These are phyloP conservation scores for Nautilus pompilius DNA, from an alignment of 1,140 invertebrate genomes.

Conservation along the genomic window DNA sequence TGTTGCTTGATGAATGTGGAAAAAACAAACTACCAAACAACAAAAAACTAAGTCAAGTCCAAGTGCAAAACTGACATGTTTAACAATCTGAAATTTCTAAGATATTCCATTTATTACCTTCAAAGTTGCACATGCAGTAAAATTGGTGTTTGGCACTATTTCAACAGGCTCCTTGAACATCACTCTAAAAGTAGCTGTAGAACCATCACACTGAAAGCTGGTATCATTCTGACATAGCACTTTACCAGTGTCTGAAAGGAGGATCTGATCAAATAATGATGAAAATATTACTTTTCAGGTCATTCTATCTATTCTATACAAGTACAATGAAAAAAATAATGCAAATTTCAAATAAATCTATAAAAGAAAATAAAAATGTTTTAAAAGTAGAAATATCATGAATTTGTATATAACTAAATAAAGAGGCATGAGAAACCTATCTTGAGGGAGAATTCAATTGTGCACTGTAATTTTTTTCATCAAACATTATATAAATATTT, in stretches of 20 bases:
- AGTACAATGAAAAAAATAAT: too few species aligned
- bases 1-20: not conserved
- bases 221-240: constrained; percentile 75
- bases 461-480: too few species aligned
- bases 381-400: constrained; percentile 2
- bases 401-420: too few species aligned
- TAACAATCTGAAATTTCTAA: too few species aligned
- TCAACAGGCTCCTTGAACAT: constrained; percentile 87
- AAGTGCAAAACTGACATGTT: too few species aligned
- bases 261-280: constrained; percentile 57
- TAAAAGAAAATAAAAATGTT: not conserved
- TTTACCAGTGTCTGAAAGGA: constrained; percentile 73
- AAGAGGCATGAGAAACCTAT: too few species aligned
- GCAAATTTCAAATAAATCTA: too few species aligned
- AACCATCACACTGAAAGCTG: constrained; percentile 77
- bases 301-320: not conserved
- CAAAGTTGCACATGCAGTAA: constrained; percentile 78
- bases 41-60: not conserved
- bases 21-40: not conserved
- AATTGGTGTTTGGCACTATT: constrained; percentile 75
- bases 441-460: too few species aligned
- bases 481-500: too few species aligned
- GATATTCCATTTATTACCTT: too few species aligned
- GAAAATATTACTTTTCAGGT: not conserved
- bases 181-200: constrained; percentile 77